Evolutionary conservation across 2,113 vertebrate species (phyloP), one percentile per base, ranked within the genome.

Genomic region (Chiloscyllium plagiosum): DNA sequence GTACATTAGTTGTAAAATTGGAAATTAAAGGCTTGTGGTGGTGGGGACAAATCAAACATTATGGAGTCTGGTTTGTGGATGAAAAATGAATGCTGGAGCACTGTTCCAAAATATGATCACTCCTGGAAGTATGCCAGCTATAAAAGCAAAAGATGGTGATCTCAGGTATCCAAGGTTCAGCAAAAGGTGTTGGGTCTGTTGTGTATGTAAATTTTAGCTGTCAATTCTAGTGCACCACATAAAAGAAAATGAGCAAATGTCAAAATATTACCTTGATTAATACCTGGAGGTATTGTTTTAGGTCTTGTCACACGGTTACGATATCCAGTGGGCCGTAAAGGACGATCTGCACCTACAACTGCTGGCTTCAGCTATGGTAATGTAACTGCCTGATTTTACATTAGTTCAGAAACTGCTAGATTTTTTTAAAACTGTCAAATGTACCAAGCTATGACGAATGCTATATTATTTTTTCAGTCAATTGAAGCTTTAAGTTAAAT

Each of bases 281-380:
- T 47, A 76, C 52, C 24, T 72, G 29, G 89, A 33, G 1, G 13
- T 95, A 17, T 95, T 47, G 42, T 76, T 69, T 72, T 96, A 99
- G 99, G 99, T 96, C 98, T 99, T 0, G 98, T 99, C 26, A 98
- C 98, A 61, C 98, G 99, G 96, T 96, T 99, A 93, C 97, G 99
- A 96, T 99, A 99, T 96, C 98, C 99, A 0, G 98, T 99, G 1
- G 98, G 98, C 13, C 97, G 98, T 29, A 98, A 98, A 95, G 98
- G 97, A 96, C 98, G 96, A 3, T 97, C 97, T 0, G 99, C 98
- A 22, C 99, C 98, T 0, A 98, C 98, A n/a, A 99, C 99, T 0
- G 99, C 99, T 29, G 98, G 98, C 50, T 99, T 99, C 97, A 99
- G 99, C 97, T 99, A 99, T 12, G 98, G 99, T 99, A 97, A 98